Conservation (phyloP, 2,113 vertebrate species). For the Thamnophis sirtalis region DNA sequence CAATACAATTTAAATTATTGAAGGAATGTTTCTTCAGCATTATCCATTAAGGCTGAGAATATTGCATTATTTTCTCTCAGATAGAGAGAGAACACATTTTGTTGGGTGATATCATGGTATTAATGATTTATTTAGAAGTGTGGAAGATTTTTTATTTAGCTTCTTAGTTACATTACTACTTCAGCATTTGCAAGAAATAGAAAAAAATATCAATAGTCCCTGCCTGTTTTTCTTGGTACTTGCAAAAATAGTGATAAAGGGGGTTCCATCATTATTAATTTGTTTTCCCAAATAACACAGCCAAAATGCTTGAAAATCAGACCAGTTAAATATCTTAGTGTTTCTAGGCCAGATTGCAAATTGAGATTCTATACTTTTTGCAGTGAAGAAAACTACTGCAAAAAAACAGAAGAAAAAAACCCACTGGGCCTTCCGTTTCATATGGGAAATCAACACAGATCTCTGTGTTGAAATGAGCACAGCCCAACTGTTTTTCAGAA, state of each 20-base stretch:
- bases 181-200: neutral
- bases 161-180: neutral
- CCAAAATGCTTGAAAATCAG: neutral
- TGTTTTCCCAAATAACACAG: neutral
- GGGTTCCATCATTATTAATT: neutral
- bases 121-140: neutral
- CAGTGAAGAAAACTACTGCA: neutral
- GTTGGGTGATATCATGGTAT: neutral
- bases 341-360: neutral
- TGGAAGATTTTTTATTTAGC: neutral
- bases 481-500: neutral
- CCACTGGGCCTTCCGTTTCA: neutral
- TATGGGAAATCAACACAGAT: neutral
- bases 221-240: constrained; percentile 2
- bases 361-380: neutral
- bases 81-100: neutral
- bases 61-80: constrained; percentile 4
- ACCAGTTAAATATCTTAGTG: neutral
- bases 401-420: neutral
- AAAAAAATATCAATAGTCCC: neutral
- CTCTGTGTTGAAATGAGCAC: neutral
- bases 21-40: neutral
- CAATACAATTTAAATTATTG: neutral
- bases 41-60: neutral
- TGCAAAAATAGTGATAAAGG: neutral